Evolutionary conservation across 2,113 vertebrate species (phyloP), one percentile per base, ranked within the genome.

Genomic region (Chloroceryle aenea): DNA sequence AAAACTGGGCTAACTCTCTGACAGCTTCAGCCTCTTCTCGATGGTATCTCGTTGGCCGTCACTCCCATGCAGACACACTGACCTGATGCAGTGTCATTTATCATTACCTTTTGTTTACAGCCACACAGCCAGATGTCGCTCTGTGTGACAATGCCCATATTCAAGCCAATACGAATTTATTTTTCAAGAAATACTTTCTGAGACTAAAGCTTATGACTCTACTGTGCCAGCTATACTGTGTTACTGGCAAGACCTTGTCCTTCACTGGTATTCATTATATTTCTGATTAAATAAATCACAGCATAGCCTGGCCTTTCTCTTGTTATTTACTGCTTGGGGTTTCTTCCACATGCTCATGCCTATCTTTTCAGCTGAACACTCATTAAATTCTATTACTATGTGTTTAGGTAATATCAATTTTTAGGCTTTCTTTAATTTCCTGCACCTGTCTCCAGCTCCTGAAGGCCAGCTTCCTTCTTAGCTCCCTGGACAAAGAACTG

Each of bases 51-150:
- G 2, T 82, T 95, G 96, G 85, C 93, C 64, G 10, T 95, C 93
- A 78, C 73, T 94, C 85, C 84, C 76, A 81, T 13, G 21, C 90
- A 88, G 92, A 56, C 92, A 85, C 53, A 40, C 30, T 1, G 6
- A 69, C 83, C 66, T 58, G 85, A 89, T 81, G 76, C 43, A 27
- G 90, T 92, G 96, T 87, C 95, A 92, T 94, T 96, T 94, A 92
- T 96, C 96, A 92, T 92, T 96, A 96, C 90, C 86, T 95, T 96
- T 96, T 97, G 96, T 97, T 96, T 96, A 94, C 93, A 95, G 92
- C 69, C 62, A 29, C 88, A 89, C 93, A 94, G 90, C 86, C 92
- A 45, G 53, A 93, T 97, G 95, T 95, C 96, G 92, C 52, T 86
- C 87, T 52, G 18, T 72, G 92, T 87, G 86, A 94, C 95, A 93